Base-by-base conservation (phyloP, 1,140 invertebrate genomes). In the Pollicipes pollicipes region DNA sequence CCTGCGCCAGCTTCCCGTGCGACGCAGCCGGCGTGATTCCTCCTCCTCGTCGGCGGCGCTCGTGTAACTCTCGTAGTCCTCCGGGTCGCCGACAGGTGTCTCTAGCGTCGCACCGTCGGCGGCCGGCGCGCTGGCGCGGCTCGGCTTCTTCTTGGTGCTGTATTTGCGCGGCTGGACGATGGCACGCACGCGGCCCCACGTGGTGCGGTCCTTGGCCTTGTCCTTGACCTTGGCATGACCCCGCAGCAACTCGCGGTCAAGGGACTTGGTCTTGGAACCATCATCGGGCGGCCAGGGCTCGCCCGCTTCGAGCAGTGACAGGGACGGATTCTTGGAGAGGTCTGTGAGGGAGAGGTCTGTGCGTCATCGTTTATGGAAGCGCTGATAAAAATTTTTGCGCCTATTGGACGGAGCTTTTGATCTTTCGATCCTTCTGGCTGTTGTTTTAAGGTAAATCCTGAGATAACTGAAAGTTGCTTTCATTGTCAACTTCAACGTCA, bases 151-250 rank as follows among this genome's bases (percentile, higher is more conserved):
- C 77, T 85, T 86, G 17, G 87, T 81, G 30, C 86, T 88, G 69
- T 87, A 87, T 70, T 84, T 81, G 64, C 85, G 80, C 0, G 86
- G 85, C 76, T 88, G 85, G 71, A 89, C 87, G 31, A 88, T 88
- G 74, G 86, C 85, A 74, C 86, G 85, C 77, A 88, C 85, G 77
- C 87, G 86, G 0, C 83, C 84, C 86, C 87, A 88, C 0, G 86
- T 83, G 45, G 84, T 87, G 78, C 83, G 84, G 76, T 82, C 81
- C 0, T 80, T 77, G n/a, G n/a, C n/a, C 72, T 83, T 83, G 29
- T 67, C 35, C 73, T 72, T 64, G 74, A 75, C 2, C 24, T 58
- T 58, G 45, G 13, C 45, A 21, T 58, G 45, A 3, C 8, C 45
- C 13, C 45, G 6, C 13, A 58, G 45, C 2, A 58, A 21, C 24